Evolutionary conservation across 1,140 invertebrate genomes (phyloP).

Genomic region (Drosophila pachea): DNA sequence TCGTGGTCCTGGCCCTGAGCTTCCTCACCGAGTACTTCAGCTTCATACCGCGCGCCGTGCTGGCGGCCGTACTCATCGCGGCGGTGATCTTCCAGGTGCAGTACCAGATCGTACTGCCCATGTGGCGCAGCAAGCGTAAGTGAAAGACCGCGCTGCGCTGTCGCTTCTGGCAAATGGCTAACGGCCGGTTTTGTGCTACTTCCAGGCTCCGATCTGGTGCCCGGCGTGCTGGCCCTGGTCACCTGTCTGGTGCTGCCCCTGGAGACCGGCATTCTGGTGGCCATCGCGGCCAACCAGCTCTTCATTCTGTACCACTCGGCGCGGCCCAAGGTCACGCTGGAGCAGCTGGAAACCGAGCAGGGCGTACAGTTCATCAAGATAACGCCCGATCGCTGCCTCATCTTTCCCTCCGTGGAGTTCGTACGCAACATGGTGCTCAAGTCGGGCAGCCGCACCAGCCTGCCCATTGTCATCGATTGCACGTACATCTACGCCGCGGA

Average conservation of each 20-base stretch:
- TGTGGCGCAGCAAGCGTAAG: slow-evolving; percentile 90
- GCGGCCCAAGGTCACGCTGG: slow-evolving; percentile 89
- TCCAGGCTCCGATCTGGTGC: slow-evolving; percentile 90
- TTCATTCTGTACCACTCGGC: slow-evolving; percentile 95
- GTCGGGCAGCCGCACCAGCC: slow-evolving; percentile 82
- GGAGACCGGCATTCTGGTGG: slow-evolving; percentile 94
- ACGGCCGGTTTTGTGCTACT: background rate
- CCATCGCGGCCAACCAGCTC: slow-evolving; percentile 90
- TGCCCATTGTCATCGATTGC: slow-evolving; percentile 90
- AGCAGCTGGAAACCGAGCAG: slow-evolving; percentile 83
- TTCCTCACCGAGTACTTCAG: slow-evolving; percentile 89
- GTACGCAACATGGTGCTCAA: slow-evolving; percentile 89
- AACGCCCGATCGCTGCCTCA: slow-evolving; percentile 91
- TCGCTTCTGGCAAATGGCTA: too few species aligned
- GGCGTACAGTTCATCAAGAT: slow-evolving; percentile 88
- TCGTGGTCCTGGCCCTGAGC: slow-evolving; percentile 86
- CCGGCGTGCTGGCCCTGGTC: slow-evolving; percentile 91
- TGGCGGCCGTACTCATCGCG: slow-evolving; percentile 89
- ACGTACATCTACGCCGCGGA: slow-evolving; percentile 90
- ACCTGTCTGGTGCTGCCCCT: slow-evolving; percentile 89
- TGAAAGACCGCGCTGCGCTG: background rate
- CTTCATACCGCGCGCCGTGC: slow-evolving; percentile 88
- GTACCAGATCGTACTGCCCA: slow-evolving; percentile 86
- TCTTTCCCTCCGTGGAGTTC: slow-evolving; percentile 94
- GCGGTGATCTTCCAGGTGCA: slow-evolving; percentile 94